Base-by-base conservation (phyloP, 2,888 invertebrate genomes). In the Abrostola triplasia region DNA sequence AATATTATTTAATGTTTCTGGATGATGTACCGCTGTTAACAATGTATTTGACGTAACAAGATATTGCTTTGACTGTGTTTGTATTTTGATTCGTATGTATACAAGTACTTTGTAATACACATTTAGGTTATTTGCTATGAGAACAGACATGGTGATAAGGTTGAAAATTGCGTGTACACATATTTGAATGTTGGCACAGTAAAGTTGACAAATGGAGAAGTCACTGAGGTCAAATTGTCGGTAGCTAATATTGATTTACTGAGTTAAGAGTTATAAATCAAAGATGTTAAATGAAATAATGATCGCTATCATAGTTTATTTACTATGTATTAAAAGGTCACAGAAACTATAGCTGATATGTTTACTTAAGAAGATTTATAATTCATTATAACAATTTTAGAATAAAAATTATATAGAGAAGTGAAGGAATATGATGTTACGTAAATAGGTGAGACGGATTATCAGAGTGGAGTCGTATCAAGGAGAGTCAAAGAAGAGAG, bases 171-270 rank as follows among this genome's bases (percentile, higher is more conserved):
- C 35, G 5, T 71, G 48, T 48, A 24, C 10, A 36, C 1, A n/a
- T 13, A 8, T 24, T 64, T 54, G 11, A 73, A 75, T 85, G 69
- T 86, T 86, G 80, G 77, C 74, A 76, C 84, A 84, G 84, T 81
- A 84, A 83, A 76, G 67, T 60, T 73, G 78, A 81, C 79, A 79
- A 79, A 83, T 76, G 70, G 77, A 77, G 76, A 79, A 79, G 82
- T 79, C 80, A 83, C 74, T 77, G 76, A 76, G 76, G 80, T 67
- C 76, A 73, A 78, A 78, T 76, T 76, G 67, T 73, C 77, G 75
- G 81, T 79, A 80, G 79, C 83, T 74, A 76, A 80, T 84, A 77
- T 79, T 78, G 78, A 84, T 82, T 81, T 77, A 76, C 58, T 63
- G 55, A 9, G 53, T 59, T 66, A 24, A 4, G 24, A 24, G 24